Percentiles rank a stretch among this genome's conserved stretches.
phyloP scores from a whole-genome alignment of 2,113 vertebrate species.

The Chamaetylas fuelleborni region DNA sequence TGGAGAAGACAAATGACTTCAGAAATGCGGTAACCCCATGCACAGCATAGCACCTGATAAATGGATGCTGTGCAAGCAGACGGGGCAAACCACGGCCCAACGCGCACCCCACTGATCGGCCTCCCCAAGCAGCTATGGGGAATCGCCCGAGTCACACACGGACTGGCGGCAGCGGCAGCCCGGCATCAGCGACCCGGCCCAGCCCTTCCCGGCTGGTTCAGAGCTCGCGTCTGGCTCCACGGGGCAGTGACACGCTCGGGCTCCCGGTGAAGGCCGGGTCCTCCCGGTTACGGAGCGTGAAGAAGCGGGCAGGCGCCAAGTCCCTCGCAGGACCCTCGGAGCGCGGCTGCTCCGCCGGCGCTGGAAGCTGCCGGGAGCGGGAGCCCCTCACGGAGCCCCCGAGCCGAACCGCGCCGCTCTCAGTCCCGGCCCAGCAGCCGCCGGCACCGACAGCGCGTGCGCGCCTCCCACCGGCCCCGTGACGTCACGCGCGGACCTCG shows the following conservation, averaged over 20 bases:
- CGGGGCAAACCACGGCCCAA: accelerated
- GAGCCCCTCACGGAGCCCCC: accelerated
- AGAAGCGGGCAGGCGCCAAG: background rate
- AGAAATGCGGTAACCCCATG: accelerated
- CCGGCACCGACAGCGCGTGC: background rate
- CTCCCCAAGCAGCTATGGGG: accelerated
- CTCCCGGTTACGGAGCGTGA: background rate
- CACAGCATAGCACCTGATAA: background rate
- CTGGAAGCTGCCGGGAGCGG: background rate
- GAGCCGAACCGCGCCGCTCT: accelerated
- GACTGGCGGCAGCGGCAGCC: background rate
- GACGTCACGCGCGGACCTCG: background rate
- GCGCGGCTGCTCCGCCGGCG: background rate
- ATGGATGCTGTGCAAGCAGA: background rate
- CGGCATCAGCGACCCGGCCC: background rate
- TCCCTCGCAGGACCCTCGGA: accelerated
- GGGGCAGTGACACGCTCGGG: background rate
- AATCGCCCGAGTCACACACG: accelerated
- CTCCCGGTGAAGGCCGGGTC: background rate
- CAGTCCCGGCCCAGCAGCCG: background rate
- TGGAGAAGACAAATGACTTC: background rate
- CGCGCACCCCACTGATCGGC: accelerated
- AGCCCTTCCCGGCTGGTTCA: background rate
- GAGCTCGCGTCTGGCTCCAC: background rate
- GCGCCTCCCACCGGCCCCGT: background rate